phyloP scores from a whole-genome alignment of 1,140 invertebrate species.

The Pinna nobilis region DNA sequence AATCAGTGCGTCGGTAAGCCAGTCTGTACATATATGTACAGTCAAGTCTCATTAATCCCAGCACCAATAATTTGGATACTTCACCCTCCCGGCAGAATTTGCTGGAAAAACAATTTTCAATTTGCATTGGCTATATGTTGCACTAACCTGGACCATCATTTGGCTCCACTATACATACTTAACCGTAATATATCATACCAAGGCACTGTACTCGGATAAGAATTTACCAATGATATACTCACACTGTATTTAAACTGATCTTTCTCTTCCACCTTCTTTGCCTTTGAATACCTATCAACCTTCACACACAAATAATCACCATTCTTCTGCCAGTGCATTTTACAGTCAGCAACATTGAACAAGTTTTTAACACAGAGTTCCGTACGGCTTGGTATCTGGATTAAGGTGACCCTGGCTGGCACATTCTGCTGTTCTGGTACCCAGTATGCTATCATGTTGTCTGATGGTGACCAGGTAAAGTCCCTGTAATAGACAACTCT shows the following conservation, averaged over 20 bases:
- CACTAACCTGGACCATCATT: neutral
- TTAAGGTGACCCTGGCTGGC: slow-evolving; percentile 77
- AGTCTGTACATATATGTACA: too few species aligned
- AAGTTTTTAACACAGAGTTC: slow-evolving; percentile 97
- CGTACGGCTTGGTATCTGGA: slow-evolving; percentile 82
- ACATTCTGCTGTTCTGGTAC: slow-evolving; percentile 91
- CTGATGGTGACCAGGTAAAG: slow-evolving; percentile 98
- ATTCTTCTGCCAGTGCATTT: slow-evolving; percentile 99
- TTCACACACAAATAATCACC: slow-evolving; percentile 99
- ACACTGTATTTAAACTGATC: slow-evolving; percentile 90
- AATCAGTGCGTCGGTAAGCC: too few species aligned
- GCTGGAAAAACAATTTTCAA: too few species aligned
- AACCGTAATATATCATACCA: too few species aligned
- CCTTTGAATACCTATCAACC: slow-evolving; percentile 97
- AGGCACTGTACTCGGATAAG: too few species aligned
- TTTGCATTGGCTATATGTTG: neutral
- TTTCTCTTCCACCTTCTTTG: slow-evolving; percentile 89
- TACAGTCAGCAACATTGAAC: slow-evolving; percentile 97
- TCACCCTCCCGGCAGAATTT: too few species aligned
- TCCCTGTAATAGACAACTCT: slow-evolving; percentile 77
- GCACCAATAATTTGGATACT: too few species aligned
- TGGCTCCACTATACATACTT: too few species aligned
- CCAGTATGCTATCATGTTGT: slow-evolving; percentile 98
- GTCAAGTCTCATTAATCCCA: too few species aligned
- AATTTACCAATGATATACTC: slow-evolving; percentile 64